Percentiles rank a stretch among this genome's conserved stretches.
phyloP scores from a whole-genome alignment of 1,140 invertebrate genomes.

The Danaus plexippus region DNA sequence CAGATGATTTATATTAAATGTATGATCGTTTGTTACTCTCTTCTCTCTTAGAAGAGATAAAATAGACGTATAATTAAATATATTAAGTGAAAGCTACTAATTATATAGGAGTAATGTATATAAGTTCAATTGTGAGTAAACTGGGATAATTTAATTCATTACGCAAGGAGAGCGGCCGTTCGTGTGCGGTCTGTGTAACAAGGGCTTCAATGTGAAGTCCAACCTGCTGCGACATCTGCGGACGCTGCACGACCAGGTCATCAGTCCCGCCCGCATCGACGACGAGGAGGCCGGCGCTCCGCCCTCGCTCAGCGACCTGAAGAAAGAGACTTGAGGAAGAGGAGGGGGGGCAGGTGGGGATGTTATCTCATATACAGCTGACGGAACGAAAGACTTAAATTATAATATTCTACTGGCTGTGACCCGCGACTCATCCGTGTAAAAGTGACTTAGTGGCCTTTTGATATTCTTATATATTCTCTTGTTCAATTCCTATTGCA shows the following conservation, averaged over 20 bases:
- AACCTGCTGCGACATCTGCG: constrained; percentile 81
- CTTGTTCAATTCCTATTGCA: too few relatives aligned
- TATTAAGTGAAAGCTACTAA: too few relatives aligned
- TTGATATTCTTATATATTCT: too few relatives aligned
- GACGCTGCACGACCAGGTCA: constrained; percentile 79
- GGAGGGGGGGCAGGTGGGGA: constrained; percentile 54
- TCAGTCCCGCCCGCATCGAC: constrained; percentile 46
- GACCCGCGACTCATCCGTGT: too few relatives aligned
- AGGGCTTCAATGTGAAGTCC: constrained; percentile 85
- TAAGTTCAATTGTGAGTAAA: too few relatives aligned
- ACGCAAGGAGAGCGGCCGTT: constrained; percentile 76
- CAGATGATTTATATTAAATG: too few relatives aligned
- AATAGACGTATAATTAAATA: background rate
- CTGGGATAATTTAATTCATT: constrained; percentile 2
- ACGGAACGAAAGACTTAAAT: too few relatives aligned
- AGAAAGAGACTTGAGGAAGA: constrained; percentile 60
- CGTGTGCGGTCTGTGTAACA: constrained; percentile 81
- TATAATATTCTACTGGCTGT: too few relatives aligned
- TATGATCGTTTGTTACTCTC: too few relatives aligned
- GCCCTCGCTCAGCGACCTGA: constrained; percentile 35
- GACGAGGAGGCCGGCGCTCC: constrained; percentile 24
- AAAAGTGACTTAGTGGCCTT: too few relatives aligned
- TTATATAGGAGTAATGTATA: too few relatives aligned
- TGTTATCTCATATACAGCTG: background rate
- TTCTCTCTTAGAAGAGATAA: too few relatives aligned